Base-by-base conservation (phyloP, 2,113 vertebrate genomes). In the Chitala chitala region DNA sequence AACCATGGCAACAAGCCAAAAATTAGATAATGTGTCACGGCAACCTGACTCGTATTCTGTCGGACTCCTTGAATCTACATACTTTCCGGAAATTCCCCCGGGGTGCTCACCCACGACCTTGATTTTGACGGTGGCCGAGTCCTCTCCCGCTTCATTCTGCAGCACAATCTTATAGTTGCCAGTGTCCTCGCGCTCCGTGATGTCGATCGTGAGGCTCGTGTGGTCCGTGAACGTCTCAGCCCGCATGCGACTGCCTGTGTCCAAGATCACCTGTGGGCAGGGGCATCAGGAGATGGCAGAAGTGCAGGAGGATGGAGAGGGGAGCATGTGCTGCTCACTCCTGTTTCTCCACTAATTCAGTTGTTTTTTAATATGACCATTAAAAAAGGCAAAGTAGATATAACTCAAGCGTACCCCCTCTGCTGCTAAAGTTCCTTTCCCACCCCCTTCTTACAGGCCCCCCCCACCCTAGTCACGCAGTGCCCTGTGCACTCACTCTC, bases 131-230 rank as follows among this genome's bases (percentile, higher is more conserved):
- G 88, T 83, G 64, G 93, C 97, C 1, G 93, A 86, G 53, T 92
- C 97, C 77, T 98, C 94, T 46, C 97, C 97, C 44, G 97, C 97
- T 79, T 99, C 96, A 15, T 99, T 99, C 85, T 98, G 96, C 59
- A 99, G 85, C 4, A 91, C 89, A 58, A 99, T 95, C 78, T 94
- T 91, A 81, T 99, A 99, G 82, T 91, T 85, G 4, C 95, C 97
- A 0, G 91, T 89, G 78, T 99, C 97, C 0, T 98, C 97, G 65
- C 92, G 90, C 83, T 99, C 97, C 13, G 95, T 94, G 36, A 90
- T 8, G 0, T 99, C 97, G 76, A 99, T 98, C 36, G 96, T 94
- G 81, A 99, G 87, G 20, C 92, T 93, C 66, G 94, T 98, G 74
- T 94, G 96, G 78, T 98, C 97, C 0, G 93, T 83, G 7, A 93